Evolutionary conservation across 2,888 invertebrate genomes (phyloP).

Genomic region (Acrobasis suavella): DNA sequence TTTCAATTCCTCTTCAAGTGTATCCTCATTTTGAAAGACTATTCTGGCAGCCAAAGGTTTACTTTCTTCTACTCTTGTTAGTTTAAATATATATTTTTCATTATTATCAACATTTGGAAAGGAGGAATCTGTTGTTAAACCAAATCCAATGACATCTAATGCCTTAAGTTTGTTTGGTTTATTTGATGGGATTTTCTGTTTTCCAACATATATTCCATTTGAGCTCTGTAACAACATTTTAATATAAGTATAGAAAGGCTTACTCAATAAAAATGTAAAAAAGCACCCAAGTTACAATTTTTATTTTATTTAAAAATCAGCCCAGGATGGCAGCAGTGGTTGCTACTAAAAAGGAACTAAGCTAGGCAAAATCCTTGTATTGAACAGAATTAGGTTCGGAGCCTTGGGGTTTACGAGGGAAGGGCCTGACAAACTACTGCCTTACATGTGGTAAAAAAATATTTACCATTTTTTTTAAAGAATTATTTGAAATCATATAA

Average conservation of each 20-base stretch:
- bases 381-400: too few species aligned
- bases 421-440: too few species aligned
- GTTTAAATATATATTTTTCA: conserved; percentile 67
- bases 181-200: conserved; percentile 57
- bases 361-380: too few species aligned
- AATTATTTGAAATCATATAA: too few species aligned
- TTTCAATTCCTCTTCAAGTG: conserved; percentile 49
- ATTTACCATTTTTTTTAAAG: too few species aligned
- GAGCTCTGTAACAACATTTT: conserved; percentile 69
- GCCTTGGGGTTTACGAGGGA: too few species aligned
- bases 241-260: neutral
- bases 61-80: conserved; percentile 46
- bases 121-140: conserved; percentile 61
- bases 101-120: conserved; percentile 52
- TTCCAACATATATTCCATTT: conserved; percentile 83
- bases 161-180: conserved; percentile 57
- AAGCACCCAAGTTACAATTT: too few species aligned
- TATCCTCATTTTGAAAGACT: conserved; percentile 56
- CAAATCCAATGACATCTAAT: conserved; percentile 80
- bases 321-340: too few species aligned
- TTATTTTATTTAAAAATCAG: too few species aligned
- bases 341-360: too few species aligned
- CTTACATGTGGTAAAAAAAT: too few species aligned
- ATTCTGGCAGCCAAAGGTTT: conserved; percentile 43
- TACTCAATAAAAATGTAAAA: too few species aligned